phyloP scores from a whole-genome alignment of 1,140 invertebrate genomes.

The Tetragonula clypearis region DNA sequence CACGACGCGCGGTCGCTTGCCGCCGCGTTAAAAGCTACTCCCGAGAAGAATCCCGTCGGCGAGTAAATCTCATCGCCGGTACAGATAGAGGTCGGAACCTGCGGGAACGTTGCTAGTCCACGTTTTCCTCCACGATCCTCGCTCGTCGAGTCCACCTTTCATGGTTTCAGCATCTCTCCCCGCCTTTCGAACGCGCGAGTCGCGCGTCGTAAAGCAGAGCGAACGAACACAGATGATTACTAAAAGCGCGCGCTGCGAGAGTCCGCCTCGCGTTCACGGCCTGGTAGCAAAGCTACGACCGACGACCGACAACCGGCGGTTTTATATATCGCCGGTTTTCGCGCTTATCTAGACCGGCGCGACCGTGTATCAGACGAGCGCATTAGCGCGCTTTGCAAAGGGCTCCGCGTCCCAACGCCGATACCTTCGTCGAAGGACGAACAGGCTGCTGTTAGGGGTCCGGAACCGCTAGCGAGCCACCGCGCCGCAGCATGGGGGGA shows the following conservation, averaged over 20 bases:
- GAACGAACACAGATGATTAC: constrained; percentile 34
- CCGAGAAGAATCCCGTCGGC: constrained; percentile 18
- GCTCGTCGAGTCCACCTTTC: too few species aligned
- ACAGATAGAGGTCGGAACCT: neutral
- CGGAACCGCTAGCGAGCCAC: constrained; percentile 37
- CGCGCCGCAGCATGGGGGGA: neutral
- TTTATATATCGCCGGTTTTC: constrained; percentile 51
- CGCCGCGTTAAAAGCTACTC: constrained; percentile 32
- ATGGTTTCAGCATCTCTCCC: too few species aligned
- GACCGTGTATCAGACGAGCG: constrained; percentile 60
- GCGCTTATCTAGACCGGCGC: constrained; percentile 59
- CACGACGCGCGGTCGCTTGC: neutral
- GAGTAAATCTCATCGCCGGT: constrained; percentile 52
- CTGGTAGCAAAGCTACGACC: neutral
- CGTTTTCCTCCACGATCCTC: too few species aligned
- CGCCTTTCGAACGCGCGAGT: too few species aligned
- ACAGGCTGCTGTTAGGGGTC: constrained; percentile 3
- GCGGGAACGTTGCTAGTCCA: neutral
- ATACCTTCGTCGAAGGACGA: constrained; percentile 35
- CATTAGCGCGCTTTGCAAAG: constrained; percentile 62
- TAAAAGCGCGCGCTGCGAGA: constrained; percentile 39
- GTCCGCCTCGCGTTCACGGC: neutral
- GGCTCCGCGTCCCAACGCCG: constrained; percentile 12
- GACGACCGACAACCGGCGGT: constrained; percentile 37
- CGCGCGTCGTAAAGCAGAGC: neutral